A percentile compares a stretch with the other conserved stretches of the same genome.
These are phyloP conservation scores for Patella ulyssiponensis DNA, from an alignment of 2,888 invertebrate genomes.

Conservation along the genomic window DNA sequence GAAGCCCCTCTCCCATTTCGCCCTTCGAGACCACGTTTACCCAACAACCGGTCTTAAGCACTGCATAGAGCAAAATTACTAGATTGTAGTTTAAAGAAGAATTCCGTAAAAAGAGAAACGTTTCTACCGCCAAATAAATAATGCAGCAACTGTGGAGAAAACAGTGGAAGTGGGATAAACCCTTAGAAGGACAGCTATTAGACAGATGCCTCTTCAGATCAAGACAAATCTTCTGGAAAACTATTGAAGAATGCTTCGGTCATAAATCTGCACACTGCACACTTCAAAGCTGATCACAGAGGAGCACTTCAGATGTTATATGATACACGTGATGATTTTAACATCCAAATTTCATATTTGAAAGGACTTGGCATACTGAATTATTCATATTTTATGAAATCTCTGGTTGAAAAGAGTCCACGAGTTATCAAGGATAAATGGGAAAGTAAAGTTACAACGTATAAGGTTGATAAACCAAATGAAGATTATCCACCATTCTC, in stretches of 20 bases:
- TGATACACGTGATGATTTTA: background rate
- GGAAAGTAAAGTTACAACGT: no score
- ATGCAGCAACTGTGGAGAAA: slow-evolving; percentile 31
- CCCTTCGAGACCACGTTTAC: no score
- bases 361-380: background rate
- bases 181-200: slow-evolving; percentile 16
- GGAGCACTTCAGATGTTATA: background rate
- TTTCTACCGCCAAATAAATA: slow-evolving; percentile 33
- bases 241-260: background rate
- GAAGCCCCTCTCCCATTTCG: no score
- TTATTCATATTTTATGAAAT: background rate
- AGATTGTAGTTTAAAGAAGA: no score
- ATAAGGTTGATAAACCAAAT: background rate
- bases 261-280: background rate
- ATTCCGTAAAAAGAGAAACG: no score
- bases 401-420: background rate
- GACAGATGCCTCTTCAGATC: background rate
- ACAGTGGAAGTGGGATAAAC: slow-evolving; percentile 37
- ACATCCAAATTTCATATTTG: background rate
- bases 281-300: background rate
- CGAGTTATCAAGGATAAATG: background rate
- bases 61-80: no score
- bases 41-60: no score
- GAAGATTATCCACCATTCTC: slow-evolving; percentile 10
- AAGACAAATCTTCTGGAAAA: background rate